phyloP scores from a whole-genome alignment of 1,140 invertebrate genomes.

The Marisa cornuarietis region DNA sequence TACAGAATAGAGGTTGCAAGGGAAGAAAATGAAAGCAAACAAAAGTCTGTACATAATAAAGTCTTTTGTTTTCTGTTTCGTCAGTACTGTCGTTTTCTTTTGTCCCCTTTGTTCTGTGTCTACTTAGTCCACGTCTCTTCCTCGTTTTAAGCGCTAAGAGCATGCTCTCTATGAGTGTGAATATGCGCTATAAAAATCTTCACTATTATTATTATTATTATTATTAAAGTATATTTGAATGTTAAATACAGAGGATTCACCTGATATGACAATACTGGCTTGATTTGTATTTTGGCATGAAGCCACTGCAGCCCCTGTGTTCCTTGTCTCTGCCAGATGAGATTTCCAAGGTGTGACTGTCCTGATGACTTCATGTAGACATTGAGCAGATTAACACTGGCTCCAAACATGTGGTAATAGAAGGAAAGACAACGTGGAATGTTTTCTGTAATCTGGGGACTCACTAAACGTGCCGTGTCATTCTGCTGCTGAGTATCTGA shows the following conservation, averaged over 20 bases:
- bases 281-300: constrained; percentile 46
- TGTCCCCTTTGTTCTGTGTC: too few relatives aligned
- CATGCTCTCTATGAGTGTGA: too few relatives aligned
- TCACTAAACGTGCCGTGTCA: constrained; percentile 77
- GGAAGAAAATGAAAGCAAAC: too few relatives aligned
- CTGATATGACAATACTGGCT: constrained; percentile 48
- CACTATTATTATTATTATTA: too few relatives aligned
- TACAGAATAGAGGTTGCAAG: too few relatives aligned
- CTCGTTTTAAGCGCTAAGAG: too few relatives aligned
- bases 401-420: constrained; percentile 65
- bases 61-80: too few relatives aligned
- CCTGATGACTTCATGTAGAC: constrained; percentile 34
- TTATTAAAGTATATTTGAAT: background rate
- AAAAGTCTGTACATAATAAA: too few relatives aligned
- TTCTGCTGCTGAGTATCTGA: constrained; percentile 42
- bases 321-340: constrained; percentile 50
- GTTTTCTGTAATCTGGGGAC: constrained; percentile 57
- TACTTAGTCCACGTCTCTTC: too few relatives aligned
- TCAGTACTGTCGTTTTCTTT: too few relatives aligned
- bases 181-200: too few relatives aligned
- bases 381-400: constrained; percentile 34
- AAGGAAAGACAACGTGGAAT: constrained; percentile 58
- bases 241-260: constrained; percentile 22
- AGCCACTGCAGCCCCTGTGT: constrained; percentile 60
- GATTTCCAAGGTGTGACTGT: constrained; percentile 9